A percentile compares a stretch with the other conserved stretches of the same genome.
Conservation (phyloP, 2,113 vertebrate species). For the Alosa alosa region DNA sequence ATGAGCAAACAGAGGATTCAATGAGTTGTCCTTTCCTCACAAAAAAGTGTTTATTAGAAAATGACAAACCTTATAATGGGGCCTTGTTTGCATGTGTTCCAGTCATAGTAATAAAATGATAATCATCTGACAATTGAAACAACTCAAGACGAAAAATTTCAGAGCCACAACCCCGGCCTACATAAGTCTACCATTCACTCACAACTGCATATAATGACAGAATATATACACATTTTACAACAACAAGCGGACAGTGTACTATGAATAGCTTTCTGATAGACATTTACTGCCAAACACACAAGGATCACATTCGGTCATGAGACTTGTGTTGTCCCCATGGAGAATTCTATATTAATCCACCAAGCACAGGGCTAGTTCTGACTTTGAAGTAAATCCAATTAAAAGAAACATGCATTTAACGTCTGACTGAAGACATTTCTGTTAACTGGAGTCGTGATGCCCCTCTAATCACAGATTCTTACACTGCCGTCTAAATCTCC, state of each 20-base stretch:
- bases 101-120: not conserved
- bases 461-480: not conserved
- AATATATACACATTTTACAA: not conserved
- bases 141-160: not conserved
- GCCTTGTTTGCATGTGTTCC: not conserved
- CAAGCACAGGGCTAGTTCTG: not conserved
- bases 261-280: not conserved
- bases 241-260: not conserved
- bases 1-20: not conserved
- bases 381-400: not conserved
- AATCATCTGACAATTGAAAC: not conserved
- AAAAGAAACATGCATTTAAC: not conserved
- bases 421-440: not conserved
- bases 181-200: not conserved
- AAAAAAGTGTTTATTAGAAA: constrained; percentile 5
- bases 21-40: not conserved
- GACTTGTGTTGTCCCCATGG: not conserved
- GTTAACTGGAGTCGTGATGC: not conserved
- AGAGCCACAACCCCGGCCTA: not conserved
- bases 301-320: not conserved
- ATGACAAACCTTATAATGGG: not conserved
- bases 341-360: not conserved
- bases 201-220: not conserved
- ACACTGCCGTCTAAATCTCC: not conserved
- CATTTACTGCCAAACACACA: not conserved